Evolutionary conservation across 1,140 invertebrate genomes (phyloP).

Genomic region (Neodiprion pinetum): DNA sequence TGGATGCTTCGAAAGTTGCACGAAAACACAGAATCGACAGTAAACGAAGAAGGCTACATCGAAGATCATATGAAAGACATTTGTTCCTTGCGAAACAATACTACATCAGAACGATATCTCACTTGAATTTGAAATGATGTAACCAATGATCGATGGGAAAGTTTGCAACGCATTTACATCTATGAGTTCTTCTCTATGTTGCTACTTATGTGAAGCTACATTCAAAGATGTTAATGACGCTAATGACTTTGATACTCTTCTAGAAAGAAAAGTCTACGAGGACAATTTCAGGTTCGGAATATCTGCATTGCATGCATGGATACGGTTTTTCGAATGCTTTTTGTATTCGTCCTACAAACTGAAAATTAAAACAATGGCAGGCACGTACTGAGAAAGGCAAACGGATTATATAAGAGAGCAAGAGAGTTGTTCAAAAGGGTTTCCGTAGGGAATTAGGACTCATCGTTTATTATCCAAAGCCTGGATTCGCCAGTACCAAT

Average conservation of each 20-base stretch:
- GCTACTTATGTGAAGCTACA: conserved; percentile 50
- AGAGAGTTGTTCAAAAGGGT: conserved; percentile 29
- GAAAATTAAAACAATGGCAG: conserved; percentile 40
- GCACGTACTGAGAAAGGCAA: conserved; percentile 30
- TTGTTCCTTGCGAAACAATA: conserved; percentile 31
- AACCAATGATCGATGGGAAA: conserved; percentile 58
- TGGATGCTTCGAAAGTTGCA: conserved; percentile 20
- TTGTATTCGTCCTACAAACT: conserved; percentile 49
- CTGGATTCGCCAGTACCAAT: conserved; percentile 47
- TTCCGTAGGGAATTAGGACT: conserved; percentile 32
- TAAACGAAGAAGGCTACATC: conserved; percentile 36
- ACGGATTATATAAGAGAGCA: conserved; percentile 24
- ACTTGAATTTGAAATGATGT: conserved; percentile 36
- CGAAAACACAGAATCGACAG: conserved; percentile 37
- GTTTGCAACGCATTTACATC: conserved; percentile 52
- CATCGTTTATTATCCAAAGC: conserved; percentile 45
- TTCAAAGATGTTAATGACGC: conserved; percentile 52
- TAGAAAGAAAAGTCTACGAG: conserved; percentile 11
- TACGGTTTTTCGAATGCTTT: conserved; percentile 50
- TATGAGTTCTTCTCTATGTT: conserved; percentile 46
- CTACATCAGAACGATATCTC: conserved; percentile 30
- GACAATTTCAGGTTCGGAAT: conserved; percentile 40
- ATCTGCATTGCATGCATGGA: conserved; percentile 49
- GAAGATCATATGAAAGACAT: conserved; percentile 33
- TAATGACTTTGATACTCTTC: neutral